Evolutionary conservation across 2,113 vertebrate species (phyloP).

Genomic region (Sigmodon hispidus): DNA sequence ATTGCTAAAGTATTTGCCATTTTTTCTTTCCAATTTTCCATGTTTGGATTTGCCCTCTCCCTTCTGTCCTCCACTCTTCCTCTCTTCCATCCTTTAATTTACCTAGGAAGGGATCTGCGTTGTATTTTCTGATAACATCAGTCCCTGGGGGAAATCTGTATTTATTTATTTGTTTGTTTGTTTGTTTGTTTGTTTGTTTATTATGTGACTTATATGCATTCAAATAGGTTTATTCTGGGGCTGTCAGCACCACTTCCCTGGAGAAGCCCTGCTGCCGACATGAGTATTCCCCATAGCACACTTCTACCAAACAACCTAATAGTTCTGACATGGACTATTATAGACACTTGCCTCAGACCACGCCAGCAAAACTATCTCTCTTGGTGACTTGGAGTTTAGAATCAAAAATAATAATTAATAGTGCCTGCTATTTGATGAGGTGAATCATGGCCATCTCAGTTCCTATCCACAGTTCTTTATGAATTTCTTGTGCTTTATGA

Average conservation of each 20-base stretch:
- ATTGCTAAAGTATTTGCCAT: background rate
- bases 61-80: background rate
- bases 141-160: background rate
- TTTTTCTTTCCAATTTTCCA: conserved; percentile 17
- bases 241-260: background rate
- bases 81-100: background rate
- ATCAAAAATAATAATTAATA: background rate
- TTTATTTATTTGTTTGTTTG: background rate
- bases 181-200: background rate
- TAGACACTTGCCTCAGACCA: background rate
- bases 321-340: background rate
- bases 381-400: background rate
- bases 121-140: background rate
- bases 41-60: background rate
- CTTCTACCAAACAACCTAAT: background rate
- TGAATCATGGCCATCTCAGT: background rate
- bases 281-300: background rate
- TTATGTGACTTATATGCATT: background rate
- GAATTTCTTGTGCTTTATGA: background rate
- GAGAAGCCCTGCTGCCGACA: background rate
- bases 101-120: background rate
- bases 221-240: background rate
- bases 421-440: background rate
- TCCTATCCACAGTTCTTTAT: background rate
- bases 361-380: background rate